These are phyloP conservation scores for Lasiommata megera DNA, from an alignment of 2,888 invertebrate genomes.

Conservation along the genomic window DNA sequence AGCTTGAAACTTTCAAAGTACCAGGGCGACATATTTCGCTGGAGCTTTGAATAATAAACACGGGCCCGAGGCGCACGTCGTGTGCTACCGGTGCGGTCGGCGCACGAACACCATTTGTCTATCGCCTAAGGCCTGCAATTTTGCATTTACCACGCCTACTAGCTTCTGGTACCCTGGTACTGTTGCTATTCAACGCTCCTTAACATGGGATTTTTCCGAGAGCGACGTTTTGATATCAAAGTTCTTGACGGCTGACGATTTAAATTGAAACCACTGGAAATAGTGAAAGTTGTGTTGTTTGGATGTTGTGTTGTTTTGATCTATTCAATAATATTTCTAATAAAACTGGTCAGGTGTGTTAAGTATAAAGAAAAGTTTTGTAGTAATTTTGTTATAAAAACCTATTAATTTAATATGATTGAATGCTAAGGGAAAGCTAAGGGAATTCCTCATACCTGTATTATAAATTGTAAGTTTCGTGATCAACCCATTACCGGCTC, in stretches of 20 bases:
- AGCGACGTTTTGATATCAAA: slow-evolving; percentile 13
- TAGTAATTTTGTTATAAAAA: too few relatives aligned
- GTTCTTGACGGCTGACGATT: slow-evolving; percentile 9
- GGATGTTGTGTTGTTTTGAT: too few relatives aligned
- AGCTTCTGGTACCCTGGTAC: slow-evolving; percentile 52
- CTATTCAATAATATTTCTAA: too few relatives aligned
- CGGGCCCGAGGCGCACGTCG: slow-evolving; percentile 50
- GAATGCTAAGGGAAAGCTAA: too few relatives aligned
- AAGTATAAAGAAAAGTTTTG: too few relatives aligned
- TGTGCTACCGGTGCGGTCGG: slow-evolving; percentile 76
- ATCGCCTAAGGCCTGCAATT: slow-evolving; percentile 67
- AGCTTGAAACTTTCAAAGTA: slow-evolving; percentile 32
- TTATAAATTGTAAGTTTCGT: too few relatives aligned
- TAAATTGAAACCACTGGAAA: slow-evolving; percentile 10
- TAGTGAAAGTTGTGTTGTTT: not conserved
- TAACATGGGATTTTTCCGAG: slow-evolving; percentile 13
- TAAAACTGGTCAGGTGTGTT: too few relatives aligned
- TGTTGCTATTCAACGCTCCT: slow-evolving; percentile 11
- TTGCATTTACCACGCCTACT: slow-evolving; percentile 72
- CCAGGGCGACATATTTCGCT: slow-evolving; percentile 40
- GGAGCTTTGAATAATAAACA: slow-evolving; percentile 47
- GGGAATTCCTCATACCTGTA: too few relatives aligned
- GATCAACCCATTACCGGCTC: too few relatives aligned
- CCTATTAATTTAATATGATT: too few relatives aligned
- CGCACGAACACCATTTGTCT: slow-evolving; percentile 74